Conservation (phyloP, 2,113 vertebrate species). For the Heterocephalus glaber region DNA sequence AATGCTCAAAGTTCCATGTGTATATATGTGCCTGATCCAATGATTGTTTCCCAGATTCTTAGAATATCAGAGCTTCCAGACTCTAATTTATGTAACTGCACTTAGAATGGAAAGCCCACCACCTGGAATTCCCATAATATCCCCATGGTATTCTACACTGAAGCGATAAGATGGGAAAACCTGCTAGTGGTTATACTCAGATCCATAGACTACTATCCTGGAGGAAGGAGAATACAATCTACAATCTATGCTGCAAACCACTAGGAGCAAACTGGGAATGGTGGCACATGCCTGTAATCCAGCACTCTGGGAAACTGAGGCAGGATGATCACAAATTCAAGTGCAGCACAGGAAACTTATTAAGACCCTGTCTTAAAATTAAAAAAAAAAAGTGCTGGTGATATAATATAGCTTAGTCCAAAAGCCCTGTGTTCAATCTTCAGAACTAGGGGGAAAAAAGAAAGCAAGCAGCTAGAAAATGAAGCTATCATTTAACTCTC, state of each 20-base stretch:
- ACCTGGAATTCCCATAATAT: not conserved
- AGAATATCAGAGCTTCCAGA: not conserved
- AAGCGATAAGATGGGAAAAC: not conserved
- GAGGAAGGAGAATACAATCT: not conserved
- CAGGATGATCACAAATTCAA: not conserved
- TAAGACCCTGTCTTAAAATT: not conserved
- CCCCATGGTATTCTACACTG: not conserved
- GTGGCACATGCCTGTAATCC: not conserved
- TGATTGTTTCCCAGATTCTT: slow-evolving; percentile 17
- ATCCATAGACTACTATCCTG: not conserved
- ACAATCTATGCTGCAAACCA: not conserved
- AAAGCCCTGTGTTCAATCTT: not conserved
- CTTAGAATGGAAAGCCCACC: not conserved
- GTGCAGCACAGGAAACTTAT: not conserved
- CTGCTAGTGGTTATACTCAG: not conserved
- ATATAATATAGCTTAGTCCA: not conserved
- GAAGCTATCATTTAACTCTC: not conserved
- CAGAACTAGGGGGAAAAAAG: not conserved
- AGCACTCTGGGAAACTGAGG: not conserved
- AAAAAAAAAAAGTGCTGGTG: not conserved
- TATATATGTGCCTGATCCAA: not conserved
- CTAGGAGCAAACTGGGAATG: not conserved
- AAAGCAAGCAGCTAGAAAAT: not conserved
- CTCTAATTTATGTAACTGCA: not conserved
- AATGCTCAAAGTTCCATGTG: not conserved